These are phyloP conservation scores for Antechinus stuartii DNA, from an alignment of 2,113 vertebrate genomes.

Conservation along the genomic window DNA sequence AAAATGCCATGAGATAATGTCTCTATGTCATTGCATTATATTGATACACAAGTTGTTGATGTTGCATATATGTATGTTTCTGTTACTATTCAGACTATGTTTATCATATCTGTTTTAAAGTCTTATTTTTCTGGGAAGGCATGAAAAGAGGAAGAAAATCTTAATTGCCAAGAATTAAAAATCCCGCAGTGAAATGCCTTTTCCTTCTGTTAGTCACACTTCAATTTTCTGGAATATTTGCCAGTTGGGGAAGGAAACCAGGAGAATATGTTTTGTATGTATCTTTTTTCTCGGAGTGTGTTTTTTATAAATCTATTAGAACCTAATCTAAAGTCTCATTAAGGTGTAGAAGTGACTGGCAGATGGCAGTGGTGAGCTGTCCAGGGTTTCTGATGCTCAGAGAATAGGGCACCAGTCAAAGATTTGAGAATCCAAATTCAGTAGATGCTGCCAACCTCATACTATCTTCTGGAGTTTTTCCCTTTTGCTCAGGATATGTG, in stretches of 20 bases:
- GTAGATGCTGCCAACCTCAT: neutral
- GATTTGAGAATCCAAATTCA: neutral
- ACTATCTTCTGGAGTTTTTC: neutral
- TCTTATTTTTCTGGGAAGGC: neutral
- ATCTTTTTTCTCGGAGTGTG: neutral
- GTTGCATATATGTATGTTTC: neutral
- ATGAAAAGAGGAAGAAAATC: neutral
- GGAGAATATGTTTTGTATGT: neutral
- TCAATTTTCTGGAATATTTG: neutral
- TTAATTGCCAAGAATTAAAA: neutral
- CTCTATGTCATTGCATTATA: neutral
- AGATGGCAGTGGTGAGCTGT: neutral
- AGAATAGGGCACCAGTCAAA: neutral
- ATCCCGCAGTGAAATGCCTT: neutral
- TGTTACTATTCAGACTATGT: neutral
- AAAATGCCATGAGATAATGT: neutral
- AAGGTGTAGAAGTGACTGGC: neutral
- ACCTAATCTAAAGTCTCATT: neutral
- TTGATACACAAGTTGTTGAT: neutral
- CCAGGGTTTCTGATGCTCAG: neutral
- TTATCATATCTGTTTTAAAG: neutral
- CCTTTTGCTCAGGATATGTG: neutral
- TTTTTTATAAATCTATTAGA: neutral
- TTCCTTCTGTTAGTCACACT: neutral
- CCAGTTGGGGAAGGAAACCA: neutral